A percentile compares a stretch with the other conserved stretches of the same genome.
phyloP scores from a whole-genome alignment of 2,888 invertebrate genomes.

The Xanthorhoe designata region DNA sequence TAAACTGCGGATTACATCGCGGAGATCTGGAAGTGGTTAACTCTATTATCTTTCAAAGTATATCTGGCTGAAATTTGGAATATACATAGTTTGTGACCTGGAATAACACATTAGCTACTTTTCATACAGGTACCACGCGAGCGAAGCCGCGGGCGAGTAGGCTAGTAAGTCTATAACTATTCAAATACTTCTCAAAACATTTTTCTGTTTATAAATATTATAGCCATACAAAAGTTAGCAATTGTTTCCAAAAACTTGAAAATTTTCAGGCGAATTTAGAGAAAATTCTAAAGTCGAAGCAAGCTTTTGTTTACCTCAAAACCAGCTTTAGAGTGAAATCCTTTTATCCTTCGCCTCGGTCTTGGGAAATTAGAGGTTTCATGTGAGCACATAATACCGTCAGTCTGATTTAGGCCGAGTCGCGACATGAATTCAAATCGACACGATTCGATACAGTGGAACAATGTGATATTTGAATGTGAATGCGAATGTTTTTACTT shows the following conservation, averaged over 20 bases:
- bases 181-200: too few relatives aligned
- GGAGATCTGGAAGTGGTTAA: too few relatives aligned
- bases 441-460: slow-evolving; percentile 50
- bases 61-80: too few relatives aligned
- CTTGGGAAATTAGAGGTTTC: slow-evolving; percentile 53
- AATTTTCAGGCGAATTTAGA: slow-evolving; percentile 9
- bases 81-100: too few relatives aligned
- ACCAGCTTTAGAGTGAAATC: slow-evolving; percentile 27
- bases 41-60: too few relatives aligned
- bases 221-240: neutral
- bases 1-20: too few relatives aligned
- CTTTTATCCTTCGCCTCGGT: slow-evolving; percentile 41
- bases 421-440: slow-evolving; percentile 63
- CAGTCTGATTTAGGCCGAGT: slow-evolving; percentile 56
- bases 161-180: too few relatives aligned
- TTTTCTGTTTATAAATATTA: neutral
- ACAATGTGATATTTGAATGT: slow-evolving; percentile 57
- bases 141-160: too few relatives aligned
- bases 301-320: slow-evolving; percentile 24
- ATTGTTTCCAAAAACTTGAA: slow-evolving; percentile 5
- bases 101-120: too few relatives aligned
- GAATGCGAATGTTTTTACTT: slow-evolving; percentile 19
- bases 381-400: slow-evolving; percentile 43
- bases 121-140: too few relatives aligned
- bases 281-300: slow-evolving; percentile 23